These are phyloP conservation scores for Hestina assimilis DNA, from an alignment of 1,140 invertebrate genomes.

Conservation along the genomic window DNA sequence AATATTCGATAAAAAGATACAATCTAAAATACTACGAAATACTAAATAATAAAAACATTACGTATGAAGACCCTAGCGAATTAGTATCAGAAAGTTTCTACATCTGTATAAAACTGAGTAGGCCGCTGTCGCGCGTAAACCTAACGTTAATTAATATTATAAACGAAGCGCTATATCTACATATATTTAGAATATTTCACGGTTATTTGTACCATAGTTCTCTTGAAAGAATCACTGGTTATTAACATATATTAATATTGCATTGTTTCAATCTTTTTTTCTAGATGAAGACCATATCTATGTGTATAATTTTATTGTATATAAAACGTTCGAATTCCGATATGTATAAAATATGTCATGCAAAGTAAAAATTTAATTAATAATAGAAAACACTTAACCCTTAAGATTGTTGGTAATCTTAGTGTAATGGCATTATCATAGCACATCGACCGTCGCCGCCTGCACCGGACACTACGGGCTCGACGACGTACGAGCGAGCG, in stretches of 20 bases:
- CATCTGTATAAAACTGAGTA: conserved; percentile 37
- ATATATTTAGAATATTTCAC: conserved; percentile 46
- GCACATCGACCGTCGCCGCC: conserved; percentile 1
- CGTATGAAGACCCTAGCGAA: conserved; percentile 59
- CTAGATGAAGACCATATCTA: neutral
- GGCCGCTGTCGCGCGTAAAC: conserved; percentile 25
- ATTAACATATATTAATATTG: neutral
- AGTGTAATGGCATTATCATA: conserved; percentile 16
- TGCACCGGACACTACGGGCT: neutral
- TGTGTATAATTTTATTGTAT: conserved; percentile 10
- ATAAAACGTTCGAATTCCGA: conserved; percentile 32
- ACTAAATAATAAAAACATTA: conserved; percentile 39
- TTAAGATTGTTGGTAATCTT: conserved; percentile 15
- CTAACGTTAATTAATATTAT: conserved; percentile 11
- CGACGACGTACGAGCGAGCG: neutral
- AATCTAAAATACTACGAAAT: conserved; percentile 29
- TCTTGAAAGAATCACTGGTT: conserved; percentile 17
- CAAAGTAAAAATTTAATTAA: conserved; percentile 25
- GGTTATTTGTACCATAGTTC: conserved; percentile 58
- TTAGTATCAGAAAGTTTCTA: conserved; percentile 31
- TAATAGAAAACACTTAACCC: conserved; percentile 18
- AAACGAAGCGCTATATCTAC: conserved; percentile 38
- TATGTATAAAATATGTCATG: conserved; percentile 45
- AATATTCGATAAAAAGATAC: conserved; percentile 19
- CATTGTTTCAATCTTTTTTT: neutral